Percentiles rank a stretch among this genome's conserved stretches.
Conservation (phyloP, 1,140 invertebrate genomes). For the Eriocheir sinensis region DNA sequence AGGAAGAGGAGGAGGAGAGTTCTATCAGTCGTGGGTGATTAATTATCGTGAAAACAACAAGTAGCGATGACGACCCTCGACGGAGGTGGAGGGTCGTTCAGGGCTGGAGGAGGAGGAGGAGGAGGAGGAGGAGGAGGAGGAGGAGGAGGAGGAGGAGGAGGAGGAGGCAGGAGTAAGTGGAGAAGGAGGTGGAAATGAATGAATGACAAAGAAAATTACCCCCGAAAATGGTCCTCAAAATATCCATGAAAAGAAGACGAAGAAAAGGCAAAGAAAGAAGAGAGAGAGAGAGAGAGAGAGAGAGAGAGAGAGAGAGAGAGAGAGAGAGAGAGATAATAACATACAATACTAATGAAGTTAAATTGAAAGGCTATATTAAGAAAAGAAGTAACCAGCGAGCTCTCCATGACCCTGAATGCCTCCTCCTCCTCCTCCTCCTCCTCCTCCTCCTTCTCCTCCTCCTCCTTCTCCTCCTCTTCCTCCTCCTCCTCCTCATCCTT, state of each 20-base stretch:
- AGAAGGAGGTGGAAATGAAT: not conserved
- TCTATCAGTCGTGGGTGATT: constrained; percentile 62
- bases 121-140: too few species aligned
- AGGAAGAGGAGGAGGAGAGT: not conserved
- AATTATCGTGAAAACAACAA: constrained; percentile 61
- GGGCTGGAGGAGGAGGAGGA: constrained; percentile 25
- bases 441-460: not conserved
- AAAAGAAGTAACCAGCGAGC: too few species aligned
- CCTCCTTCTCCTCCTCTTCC: too few species aligned
- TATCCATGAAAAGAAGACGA: not conserved
- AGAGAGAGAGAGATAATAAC: too few species aligned
- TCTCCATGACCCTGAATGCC: too few species aligned
- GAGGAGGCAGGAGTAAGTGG: not conserved
- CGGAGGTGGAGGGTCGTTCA: not conserved
- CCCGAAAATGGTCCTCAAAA: not conserved
- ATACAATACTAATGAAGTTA: too few species aligned
- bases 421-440: too few species aligned
- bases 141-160: too few species aligned
- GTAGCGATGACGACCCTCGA: constrained; percentile 36
- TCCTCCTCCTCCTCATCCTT: too few species aligned
- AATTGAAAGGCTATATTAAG: too few species aligned
- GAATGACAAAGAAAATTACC: not conserved
- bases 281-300: not conserved
- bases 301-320: not conserved
- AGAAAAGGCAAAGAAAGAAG: not conserved